Evolutionary conservation across 2,113 vertebrate genomes (phyloP), one percentile per base, ranked within the genome.

Genomic region (Phylloscopus trochilus): DNA sequence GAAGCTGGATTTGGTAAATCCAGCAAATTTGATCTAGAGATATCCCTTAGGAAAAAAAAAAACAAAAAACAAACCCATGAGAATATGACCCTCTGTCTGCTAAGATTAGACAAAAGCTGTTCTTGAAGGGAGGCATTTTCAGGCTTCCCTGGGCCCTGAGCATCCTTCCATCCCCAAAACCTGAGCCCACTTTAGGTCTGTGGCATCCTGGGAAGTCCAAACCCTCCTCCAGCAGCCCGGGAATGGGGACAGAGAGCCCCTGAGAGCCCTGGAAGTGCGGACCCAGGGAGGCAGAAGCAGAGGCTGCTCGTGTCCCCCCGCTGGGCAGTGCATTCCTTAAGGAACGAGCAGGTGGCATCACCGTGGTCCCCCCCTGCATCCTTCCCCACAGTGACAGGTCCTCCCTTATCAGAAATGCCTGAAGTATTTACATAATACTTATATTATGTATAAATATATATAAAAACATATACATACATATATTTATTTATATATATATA

Each of bases 271-370:
- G 73, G 20, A 13, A 10, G 12, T 11, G 26, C 2, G 27, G 16
- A 7, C 6, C 4, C 10, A 13, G 52, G 28, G 30, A 81, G 51
- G 60, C 31, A 56, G 49, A 14, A 63, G 22, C 47, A 31, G 31
- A 56, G 46, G 55, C 28, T 58, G 49, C 23, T 28, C 2, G 2
- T 69, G 68, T 4, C 18, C 47, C 41, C 59, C 43, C 28, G n/a
- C n/a, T n/a, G n/a, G n/a, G 52, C 37, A 9, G 2, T 0, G 0
- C 14, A 41, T 11, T 49, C 33, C 35, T 10, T 2, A 1, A 23
- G 62, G 43, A 58, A 86, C 27, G 4, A 28, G 20, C 6, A 35
- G 53, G 18, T 23, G 47, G 33, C 37, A 28, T 2, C 41, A 10
- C 18, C 20, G 1, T 0, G 5, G 23, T 73, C 33, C 51, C 27